Percentiles rank a stretch among this genome's conserved stretches.
phyloP scores from a whole-genome alignment of 2,888 invertebrate genomes.

The Acrobasis suavella region DNA sequence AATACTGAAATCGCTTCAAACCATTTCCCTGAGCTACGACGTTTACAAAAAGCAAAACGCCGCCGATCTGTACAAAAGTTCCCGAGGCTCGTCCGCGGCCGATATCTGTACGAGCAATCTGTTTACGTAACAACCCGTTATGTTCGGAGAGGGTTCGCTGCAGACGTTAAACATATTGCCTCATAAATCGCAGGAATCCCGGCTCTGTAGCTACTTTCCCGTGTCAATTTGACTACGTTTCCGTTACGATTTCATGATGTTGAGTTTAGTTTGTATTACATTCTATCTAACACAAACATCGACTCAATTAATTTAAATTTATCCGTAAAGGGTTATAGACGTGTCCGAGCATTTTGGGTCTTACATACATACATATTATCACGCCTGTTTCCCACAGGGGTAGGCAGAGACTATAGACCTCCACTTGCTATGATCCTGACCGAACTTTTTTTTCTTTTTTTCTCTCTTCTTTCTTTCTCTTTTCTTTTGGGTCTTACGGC shows the following conservation, averaged over 20 bases:
- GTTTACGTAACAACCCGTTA: conserved; percentile 82
- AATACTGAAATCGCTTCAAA: conserved; percentile 1
- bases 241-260: conserved; percentile 72
- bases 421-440: no score
- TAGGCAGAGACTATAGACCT: no score
- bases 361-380: no score
- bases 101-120: conserved; percentile 76
- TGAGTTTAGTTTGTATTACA: conserved; percentile 55
- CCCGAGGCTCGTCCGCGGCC: conserved; percentile 66
- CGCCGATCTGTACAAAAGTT: conserved; percentile 45
- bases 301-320: no score
- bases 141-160: conserved; percentile 78
- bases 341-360: no score
- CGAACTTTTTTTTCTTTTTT: no score
- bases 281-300: background rate
- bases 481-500: no score
- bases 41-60: conserved; percentile 22
- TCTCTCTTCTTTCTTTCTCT: no score
- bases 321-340: no score
- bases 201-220: conserved; percentile 67
- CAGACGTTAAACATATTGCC: conserved; percentile 83
- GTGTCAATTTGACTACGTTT: conserved; percentile 80
- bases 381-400: no score
- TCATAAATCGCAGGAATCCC: conserved; percentile 81
- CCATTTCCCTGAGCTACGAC: conserved; percentile 14